phyloP scores from a whole-genome alignment of 2,888 invertebrate genomes.

The Litoditis marina region DNA sequence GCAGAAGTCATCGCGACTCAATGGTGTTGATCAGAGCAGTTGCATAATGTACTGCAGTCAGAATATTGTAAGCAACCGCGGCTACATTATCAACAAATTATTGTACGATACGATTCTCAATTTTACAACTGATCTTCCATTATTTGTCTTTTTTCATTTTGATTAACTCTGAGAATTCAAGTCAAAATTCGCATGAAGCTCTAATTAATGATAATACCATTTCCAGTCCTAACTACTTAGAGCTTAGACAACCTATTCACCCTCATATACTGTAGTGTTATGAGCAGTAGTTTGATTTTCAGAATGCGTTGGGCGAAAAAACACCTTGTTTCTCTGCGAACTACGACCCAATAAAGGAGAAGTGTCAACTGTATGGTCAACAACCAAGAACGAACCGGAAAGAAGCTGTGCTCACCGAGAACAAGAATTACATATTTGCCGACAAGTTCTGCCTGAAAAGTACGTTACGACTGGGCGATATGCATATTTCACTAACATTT shows the following conservation, averaged over 20 bases:
- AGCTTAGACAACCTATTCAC: too few relatives aligned
- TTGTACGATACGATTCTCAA: neutral
- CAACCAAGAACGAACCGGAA: conserved; percentile 16
- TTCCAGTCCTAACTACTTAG: too few relatives aligned
- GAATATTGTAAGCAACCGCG: conserved; percentile 38
- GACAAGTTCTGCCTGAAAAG: conserved; percentile 46
- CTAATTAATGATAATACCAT: too few relatives aligned
- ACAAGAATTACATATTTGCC: conserved; percentile 36
- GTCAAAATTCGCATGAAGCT: too few relatives aligned
- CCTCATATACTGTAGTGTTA: too few relatives aligned
- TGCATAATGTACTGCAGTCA: conserved; percentile 47
- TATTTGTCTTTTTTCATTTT: too few relatives aligned
- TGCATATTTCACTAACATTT: too few relatives aligned
- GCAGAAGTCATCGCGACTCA: conserved; percentile 25
- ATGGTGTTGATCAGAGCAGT: conserved; percentile 40
- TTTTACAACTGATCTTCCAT: too few relatives aligned
- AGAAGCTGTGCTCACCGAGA: conserved; percentile 23
- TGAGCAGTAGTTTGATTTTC: too few relatives aligned
- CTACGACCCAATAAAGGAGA: conserved; percentile 38
- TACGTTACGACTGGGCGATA: too few relatives aligned
- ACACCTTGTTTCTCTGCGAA: conserved; percentile 36
- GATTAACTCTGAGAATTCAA: neutral
- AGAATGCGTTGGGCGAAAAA: conserved; percentile 35
- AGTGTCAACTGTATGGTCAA: conserved; percentile 37
- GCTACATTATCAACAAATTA: too few relatives aligned